phyloP scores from a whole-genome alignment of 1,140 invertebrate species.

The Ceratosolen solmsi region DNA sequence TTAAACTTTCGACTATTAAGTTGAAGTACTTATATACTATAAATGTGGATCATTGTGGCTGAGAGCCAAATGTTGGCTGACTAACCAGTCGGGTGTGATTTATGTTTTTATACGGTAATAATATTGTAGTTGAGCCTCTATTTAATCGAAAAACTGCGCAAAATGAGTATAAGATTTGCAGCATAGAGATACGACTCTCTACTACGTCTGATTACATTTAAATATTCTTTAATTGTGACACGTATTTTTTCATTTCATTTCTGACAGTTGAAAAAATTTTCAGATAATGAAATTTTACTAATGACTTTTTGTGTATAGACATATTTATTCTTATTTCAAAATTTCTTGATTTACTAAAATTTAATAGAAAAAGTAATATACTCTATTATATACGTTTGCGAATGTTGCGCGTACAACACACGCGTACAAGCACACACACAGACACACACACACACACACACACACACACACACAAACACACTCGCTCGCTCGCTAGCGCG shows the following conservation, averaged over 20 bases:
- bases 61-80: not conserved
- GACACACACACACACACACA: too few species aligned
- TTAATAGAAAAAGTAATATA: not conserved
- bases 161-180: not conserved
- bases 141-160: conserved; percentile 3
- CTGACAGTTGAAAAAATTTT: too few species aligned
- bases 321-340: not conserved
- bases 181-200: too few species aligned
- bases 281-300: too few species aligned
- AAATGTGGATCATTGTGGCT: not conserved
- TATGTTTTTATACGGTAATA: not conserved
- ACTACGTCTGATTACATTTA: too few species aligned
- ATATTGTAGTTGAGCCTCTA: not conserved
- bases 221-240: too few species aligned
- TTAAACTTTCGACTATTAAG: not conserved
- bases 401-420: too few species aligned
- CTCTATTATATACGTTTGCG: too few species aligned
- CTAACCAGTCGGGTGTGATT: not conserved
- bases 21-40: not conserved
- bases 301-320: too few species aligned
- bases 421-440: too few species aligned
- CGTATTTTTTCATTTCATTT: not conserved
- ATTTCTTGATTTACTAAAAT: not conserved
- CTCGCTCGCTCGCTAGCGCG: too few species aligned
- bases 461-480: too few species aligned